These are phyloP conservation scores for Hyperoplus lanceolatus DNA, from an alignment of 2,797 vertebrate genomes.

Conservation along the genomic window DNA sequence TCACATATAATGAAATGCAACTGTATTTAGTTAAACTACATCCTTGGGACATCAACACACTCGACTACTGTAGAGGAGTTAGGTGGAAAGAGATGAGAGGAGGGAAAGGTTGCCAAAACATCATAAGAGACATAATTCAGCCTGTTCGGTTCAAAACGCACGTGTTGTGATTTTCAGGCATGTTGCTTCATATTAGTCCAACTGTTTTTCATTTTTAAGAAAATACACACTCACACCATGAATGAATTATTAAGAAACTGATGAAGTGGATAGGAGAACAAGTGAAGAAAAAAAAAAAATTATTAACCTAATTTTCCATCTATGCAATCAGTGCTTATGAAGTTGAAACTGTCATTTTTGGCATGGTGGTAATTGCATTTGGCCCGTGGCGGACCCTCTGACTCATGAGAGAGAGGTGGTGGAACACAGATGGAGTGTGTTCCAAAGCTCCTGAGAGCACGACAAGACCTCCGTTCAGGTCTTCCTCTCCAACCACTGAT, in stretches of 20 bases:
- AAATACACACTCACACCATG: slow-evolving; percentile 41
- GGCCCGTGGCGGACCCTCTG: slow-evolving; percentile 83
- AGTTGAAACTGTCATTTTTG: slow-evolving; percentile 91
- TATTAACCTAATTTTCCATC: slow-evolving; percentile 75
- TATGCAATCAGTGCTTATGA: slow-evolving; percentile 81
- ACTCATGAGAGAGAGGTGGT: slow-evolving; percentile 89
- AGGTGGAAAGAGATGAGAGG: slow-evolving; percentile 30
- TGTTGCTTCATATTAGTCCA: slow-evolving; percentile 40
- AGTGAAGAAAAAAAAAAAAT: slow-evolving; percentile 36
- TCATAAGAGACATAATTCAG: slow-evolving; percentile 27
- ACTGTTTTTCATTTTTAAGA: slow-evolving; percentile 39
- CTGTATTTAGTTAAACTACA: background rate
- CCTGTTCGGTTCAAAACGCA: slow-evolving; percentile 39
- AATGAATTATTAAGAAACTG: slow-evolving; percentile 49
- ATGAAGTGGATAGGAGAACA: slow-evolving; percentile 46
- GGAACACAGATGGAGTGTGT: slow-evolving; percentile 88
- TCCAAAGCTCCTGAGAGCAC: slow-evolving; percentile 75
- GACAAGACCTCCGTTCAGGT: slow-evolving; percentile 83
- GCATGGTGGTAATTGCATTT: slow-evolving; percentile 89
- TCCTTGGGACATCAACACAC: background rate
- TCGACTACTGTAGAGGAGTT: slow-evolving; percentile 21
- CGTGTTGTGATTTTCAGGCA: slow-evolving; percentile 44
- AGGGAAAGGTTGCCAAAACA: slow-evolving; percentile 26
- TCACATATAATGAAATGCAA: slow-evolving; percentile 12
- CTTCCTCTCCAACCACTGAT: slow-evolving; percentile 72